Conservation (phyloP, 2,797 vertebrate genomes). For the Danio kyathit region DNA sequence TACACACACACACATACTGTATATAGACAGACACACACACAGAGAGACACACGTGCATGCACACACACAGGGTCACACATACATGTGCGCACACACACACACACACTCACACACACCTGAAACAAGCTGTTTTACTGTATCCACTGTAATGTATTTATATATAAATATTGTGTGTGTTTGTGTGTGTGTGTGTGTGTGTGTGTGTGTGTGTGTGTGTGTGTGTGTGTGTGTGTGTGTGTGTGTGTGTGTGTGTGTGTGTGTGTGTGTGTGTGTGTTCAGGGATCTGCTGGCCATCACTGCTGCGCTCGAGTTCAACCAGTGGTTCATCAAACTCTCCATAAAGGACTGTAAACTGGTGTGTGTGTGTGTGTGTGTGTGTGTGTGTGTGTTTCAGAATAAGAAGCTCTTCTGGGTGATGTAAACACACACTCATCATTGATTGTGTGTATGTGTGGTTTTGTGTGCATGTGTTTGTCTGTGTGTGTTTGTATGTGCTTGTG, state of each 20-base stretch:
- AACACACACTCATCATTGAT: neutral
- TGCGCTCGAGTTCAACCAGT: constrained; percentile 93
- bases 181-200: neutral
- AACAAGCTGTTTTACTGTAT: no score
- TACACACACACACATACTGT: no score
- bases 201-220: neutral
- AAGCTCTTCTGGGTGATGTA: neutral
- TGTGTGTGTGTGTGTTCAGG: constrained; percentile 72
- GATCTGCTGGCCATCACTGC: constrained; percentile 93
- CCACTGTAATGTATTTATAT: neutral
- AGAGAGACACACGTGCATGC: no score
- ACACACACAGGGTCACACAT: no score
- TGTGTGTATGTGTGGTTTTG: constrained; percentile 38
- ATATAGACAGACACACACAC: no score
- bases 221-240: neutral
- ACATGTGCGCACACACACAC: no score
- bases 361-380: constrained; percentile 8
- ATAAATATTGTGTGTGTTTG: neutral
- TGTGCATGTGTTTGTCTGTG: no score
- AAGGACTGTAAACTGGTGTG: constrained; percentile 93
- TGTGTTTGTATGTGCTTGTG: no score
- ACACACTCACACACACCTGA: no score
- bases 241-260: neutral
- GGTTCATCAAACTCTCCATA: constrained; percentile 93
- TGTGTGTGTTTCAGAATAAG: neutral